phyloP scores from a whole-genome alignment of 2,797 vertebrate genomes.

The Macropus fuliginosus region DNA sequence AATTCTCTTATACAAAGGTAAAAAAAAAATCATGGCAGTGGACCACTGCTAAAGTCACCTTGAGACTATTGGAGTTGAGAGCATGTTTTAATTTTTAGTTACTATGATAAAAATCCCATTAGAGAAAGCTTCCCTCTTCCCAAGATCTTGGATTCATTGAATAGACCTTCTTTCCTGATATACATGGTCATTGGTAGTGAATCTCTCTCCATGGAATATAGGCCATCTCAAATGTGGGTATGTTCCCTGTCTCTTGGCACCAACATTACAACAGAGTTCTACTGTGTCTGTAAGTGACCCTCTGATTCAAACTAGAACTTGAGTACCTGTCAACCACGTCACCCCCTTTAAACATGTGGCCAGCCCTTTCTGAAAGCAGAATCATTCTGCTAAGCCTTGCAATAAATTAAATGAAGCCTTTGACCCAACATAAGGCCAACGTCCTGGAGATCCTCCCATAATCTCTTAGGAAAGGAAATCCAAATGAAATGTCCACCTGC shows the following conservation, averaged over 20 bases:
- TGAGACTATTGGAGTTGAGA: not conserved
- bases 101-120: constrained; percentile 14
- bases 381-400: constrained; percentile 9
- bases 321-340: not conserved
- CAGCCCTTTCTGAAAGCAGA: not conserved
- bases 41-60: not conserved
- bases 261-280: constrained; percentile 3
- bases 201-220: not conserved
- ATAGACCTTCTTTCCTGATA: not conserved
- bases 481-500: constrained; percentile 53
- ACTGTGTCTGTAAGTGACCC: constrained; percentile 32
- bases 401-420: constrained; percentile 4
- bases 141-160: not conserved
- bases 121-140: constrained; percentile 1
- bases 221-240: not conserved
- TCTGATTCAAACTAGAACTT: constrained; percentile 8
- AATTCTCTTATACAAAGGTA: not conserved
- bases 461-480: constrained; percentile 45
- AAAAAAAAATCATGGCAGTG: not conserved
- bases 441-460: constrained; percentile 37
- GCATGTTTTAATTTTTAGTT: not conserved
- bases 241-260: not conserved
- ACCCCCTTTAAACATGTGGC: not conserved
- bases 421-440: constrained; percentile 37
- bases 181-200: not conserved